Conservation (phyloP, 2,113 vertebrate species). For the Prolemur simus region DNA sequence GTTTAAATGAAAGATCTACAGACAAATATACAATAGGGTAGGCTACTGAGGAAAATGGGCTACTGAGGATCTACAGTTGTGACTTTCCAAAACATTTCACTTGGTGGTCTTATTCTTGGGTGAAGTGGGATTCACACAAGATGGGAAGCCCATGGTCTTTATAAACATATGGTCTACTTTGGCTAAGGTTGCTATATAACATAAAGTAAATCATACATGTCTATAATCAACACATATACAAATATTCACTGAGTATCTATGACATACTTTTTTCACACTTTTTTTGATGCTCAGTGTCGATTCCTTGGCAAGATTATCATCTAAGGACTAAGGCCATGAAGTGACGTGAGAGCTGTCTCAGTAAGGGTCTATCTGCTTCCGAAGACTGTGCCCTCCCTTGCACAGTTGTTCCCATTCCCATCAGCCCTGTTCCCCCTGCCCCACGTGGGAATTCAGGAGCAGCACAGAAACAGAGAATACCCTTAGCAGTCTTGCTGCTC, state of each 20-base stretch:
- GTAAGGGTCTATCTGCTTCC: background rate
- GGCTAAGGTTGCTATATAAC: background rate
- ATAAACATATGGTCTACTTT: background rate
- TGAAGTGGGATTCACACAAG: background rate
- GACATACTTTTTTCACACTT: background rate
- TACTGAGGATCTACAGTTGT: background rate
- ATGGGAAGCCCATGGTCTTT: background rate
- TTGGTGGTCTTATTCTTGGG: background rate
- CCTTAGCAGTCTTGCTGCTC: background rate
- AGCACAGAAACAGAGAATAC: background rate
- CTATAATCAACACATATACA: background rate
- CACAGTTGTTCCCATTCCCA: rapidly evolving
- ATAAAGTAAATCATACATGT: background rate
- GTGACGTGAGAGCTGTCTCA: background rate
- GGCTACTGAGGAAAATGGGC: background rate
- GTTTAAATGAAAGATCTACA: background rate
- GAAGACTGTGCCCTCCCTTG: rapidly evolving
- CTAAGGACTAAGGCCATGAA: background rate
- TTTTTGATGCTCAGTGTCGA: background rate
- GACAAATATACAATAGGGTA: background rate
- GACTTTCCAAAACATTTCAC: background rate
- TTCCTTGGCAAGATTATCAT: background rate
- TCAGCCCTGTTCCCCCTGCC: rapidly evolving
- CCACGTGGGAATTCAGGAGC: background rate
- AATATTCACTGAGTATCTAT: background rate